Percentiles rank a stretch among this genome's conserved stretches.
These are phyloP conservation scores for Molorchus minor DNA, from an alignment of 2,888 invertebrate genomes.

Conservation along the genomic window DNA sequence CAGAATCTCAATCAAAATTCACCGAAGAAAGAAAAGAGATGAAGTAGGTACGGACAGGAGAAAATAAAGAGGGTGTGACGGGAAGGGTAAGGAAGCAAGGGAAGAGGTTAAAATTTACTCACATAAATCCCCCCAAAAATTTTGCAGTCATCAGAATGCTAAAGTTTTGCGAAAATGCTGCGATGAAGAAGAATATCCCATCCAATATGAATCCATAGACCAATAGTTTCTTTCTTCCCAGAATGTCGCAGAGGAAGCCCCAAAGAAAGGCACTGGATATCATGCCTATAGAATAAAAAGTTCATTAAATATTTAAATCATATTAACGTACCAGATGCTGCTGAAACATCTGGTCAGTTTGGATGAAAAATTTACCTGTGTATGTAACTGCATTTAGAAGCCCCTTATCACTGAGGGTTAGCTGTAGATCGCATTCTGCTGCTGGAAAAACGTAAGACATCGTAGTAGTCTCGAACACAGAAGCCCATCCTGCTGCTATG, in stretches of 20 bases:
- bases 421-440: slow-evolving; percentile 77
- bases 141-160: slow-evolving; percentile 74
- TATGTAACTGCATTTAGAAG: slow-evolving; percentile 76
- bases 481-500: slow-evolving; percentile 73
- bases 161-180: slow-evolving; percentile 74
- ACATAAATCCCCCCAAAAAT: slow-evolving; percentile 80
- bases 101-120: too few species aligned
- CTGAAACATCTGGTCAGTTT: not conserved
- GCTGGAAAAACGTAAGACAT: slow-evolving; percentile 78
- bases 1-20: too few species aligned
- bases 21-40: too few species aligned
- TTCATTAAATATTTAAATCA: not conserved
- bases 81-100: too few species aligned
- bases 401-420: slow-evolving; percentile 76
- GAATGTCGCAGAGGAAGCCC: slow-evolving; percentile 81
- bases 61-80: too few species aligned
- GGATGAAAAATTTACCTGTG: slow-evolving; percentile 65
- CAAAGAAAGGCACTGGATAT: slow-evolving; percentile 78
- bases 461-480: slow-evolving; percentile 76
- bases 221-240: slow-evolving; percentile 75
- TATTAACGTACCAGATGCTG: not conserved
- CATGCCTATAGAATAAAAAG: slow-evolving; percentile 69
- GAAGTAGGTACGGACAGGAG: too few species aligned
- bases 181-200: slow-evolving; percentile 70
- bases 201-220: slow-evolving; percentile 73